A percentile compares a stretch with the other conserved stretches of the same genome.
Evolutionary conservation across 2,113 vertebrate species (phyloP).

Genomic region (Oreochromis niloticus): DNA sequence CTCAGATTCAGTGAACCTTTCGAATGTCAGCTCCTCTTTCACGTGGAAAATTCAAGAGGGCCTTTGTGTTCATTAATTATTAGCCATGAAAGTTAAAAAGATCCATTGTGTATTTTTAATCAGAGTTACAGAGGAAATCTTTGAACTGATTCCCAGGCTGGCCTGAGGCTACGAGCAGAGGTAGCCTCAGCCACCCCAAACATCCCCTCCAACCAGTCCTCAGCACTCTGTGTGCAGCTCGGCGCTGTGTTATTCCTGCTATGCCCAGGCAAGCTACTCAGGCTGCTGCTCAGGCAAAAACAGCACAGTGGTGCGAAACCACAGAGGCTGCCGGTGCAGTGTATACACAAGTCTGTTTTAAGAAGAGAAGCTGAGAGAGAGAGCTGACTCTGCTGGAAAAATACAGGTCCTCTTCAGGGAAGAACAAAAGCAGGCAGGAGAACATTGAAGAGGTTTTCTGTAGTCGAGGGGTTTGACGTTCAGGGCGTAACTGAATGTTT

Average conservation of each 20-base stretch:
- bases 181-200: background rate
- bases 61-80: slow-evolving; percentile 65
- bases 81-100: slow-evolving; percentile 55
- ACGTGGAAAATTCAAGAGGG: slow-evolving; percentile 58
- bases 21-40: slow-evolving; percentile 53
- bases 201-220: background rate
- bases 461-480: background rate
- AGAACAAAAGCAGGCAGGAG: background rate
- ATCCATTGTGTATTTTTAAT: slow-evolving; percentile 60
- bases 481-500: background rate
- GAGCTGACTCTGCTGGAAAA: background rate
- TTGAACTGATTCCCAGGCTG: slow-evolving; percentile 49
- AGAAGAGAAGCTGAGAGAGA: background rate
- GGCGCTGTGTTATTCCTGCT: background rate
- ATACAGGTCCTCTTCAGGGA: background rate
- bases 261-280: background rate
- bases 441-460: background rate
- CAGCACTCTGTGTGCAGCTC: background rate
- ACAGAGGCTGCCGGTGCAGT: background rate
- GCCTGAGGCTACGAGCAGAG: slow-evolving; percentile 12
- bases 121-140: slow-evolving; percentile 37
- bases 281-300: background rate
- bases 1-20: slow-evolving; percentile 57
- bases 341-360: background rate
- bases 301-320: background rate